Base-by-base conservation (phyloP, 2,888 invertebrate species). In the Drosophila phalerata region DNA sequence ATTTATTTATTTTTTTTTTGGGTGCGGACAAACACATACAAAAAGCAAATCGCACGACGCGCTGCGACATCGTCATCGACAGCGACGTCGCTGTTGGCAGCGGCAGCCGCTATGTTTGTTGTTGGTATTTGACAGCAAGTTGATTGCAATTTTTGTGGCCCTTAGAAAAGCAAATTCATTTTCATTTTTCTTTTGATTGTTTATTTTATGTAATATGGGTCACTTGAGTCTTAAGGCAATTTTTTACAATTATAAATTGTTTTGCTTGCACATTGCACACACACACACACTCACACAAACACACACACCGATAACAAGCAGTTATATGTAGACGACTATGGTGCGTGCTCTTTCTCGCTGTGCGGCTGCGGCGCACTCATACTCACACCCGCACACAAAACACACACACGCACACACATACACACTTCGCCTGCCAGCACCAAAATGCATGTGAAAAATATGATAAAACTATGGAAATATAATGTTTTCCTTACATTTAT, bases 11-110 rank as follows among this genome's bases (percentile, higher is more conserved):
- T 68, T 49, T 61, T 71, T 69, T 78, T 78, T 77, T 80, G 78
- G 78, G 78, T 78, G 78, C 78, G 78, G 78, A 80, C 81, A 69
- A 73, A 73, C 81, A 80, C 77, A 72, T 65, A 77, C 63, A 77
- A 79, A 64, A 70, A 47, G 30, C 70, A 55, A 79, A 79, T 75
- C 70, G 60, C 66, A 70, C 77, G 66, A 79, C 60, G 76, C 69
- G 61, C 73, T 52, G 78, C 79, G 69, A 69, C 76, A 75, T 60
- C 69, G 67, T 49, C 62, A 30, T 32, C 55, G 74, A 42, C 62
- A 22, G 22, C 55, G 74, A 42, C 51, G 52, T 67, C 60, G 58
- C 60, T 53, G 66, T 51, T 62, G 42, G 43, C 47, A 67, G 47
- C 38, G 51, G 25, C 30, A 22, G 56, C 40, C 48, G 70, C 40